A percentile compares a stretch with the other conserved stretches of the same genome.
Conservation (phyloP, 2,113 vertebrate species). For the Cyprinus carpio region DNA sequence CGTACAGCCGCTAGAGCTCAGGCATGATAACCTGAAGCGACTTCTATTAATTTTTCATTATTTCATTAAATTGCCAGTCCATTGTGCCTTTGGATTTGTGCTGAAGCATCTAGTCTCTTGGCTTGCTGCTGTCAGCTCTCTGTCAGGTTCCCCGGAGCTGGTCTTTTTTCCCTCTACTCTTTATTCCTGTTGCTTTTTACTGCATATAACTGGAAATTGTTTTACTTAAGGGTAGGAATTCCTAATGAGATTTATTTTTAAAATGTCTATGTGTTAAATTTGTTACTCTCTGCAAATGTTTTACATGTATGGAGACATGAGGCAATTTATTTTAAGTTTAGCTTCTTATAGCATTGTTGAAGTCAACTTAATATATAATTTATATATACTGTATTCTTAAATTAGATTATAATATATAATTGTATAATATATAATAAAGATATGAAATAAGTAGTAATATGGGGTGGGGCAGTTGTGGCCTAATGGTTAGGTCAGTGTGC, state of each 20-base stretch:
- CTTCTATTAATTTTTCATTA: conserved; percentile 62
- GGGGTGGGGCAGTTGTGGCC: too few species aligned
- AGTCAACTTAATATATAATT: too few species aligned
- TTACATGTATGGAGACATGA: neutral
- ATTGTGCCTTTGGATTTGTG: conserved; percentile 51
- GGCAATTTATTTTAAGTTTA: neutral
- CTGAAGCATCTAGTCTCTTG: conserved; percentile 29
- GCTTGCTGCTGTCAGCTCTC: conserved; percentile 22
- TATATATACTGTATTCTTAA: too few species aligned
- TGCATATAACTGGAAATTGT: conserved; percentile 17
- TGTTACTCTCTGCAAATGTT: neutral
- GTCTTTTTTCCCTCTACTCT: neutral
- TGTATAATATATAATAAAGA: too few species aligned
- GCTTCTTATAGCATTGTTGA: too few species aligned
- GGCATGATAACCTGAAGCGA: conserved; percentile 59
- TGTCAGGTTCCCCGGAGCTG: neutral
- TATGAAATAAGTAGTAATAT: too few species aligned
- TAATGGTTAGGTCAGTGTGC: too few species aligned
- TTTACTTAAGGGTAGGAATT: conserved; percentile 30
- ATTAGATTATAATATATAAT: too few species aligned
- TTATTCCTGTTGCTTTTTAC: conserved; percentile 28
- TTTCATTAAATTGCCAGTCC: conserved; percentile 60
- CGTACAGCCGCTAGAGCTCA: conserved; percentile 34
- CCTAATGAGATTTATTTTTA: conserved; percentile 1
- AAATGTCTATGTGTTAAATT: neutral